A percentile compares a stretch with the other conserved stretches of the same genome.
Conservation (phyloP, 2,888 invertebrate species). For the Carterocephalus palaemon region DNA sequence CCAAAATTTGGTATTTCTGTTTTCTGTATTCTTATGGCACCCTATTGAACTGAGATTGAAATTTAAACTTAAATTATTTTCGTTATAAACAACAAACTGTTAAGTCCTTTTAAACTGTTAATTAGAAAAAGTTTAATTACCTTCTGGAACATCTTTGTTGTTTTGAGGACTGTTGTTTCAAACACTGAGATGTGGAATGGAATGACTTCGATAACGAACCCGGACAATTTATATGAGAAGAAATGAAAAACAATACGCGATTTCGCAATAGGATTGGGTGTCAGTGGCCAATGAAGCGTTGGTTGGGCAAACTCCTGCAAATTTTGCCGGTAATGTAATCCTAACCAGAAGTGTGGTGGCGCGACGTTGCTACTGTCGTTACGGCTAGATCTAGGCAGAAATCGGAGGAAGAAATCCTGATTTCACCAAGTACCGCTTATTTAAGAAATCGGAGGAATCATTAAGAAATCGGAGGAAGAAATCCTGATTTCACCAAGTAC, state of each 20-base stretch:
- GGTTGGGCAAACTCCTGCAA: slow-evolving; percentile 36
- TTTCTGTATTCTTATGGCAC: too few relatives aligned
- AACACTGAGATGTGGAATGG: slow-evolving; percentile 41
- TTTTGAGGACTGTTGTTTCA: slow-evolving; percentile 30
- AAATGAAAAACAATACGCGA: slow-evolving; percentile 64
- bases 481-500: too few relatives aligned
- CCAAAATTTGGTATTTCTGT: too few relatives aligned
- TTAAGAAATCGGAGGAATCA: too few relatives aligned
- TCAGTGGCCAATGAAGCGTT: slow-evolving; percentile 53
- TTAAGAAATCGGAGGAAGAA: too few relatives aligned
- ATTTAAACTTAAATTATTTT: too few relatives aligned
- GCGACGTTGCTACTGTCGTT: slow-evolving; percentile 15
- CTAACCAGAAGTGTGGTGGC: slow-evolving; percentile 22
- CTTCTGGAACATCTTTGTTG: slow-evolving; percentile 34
- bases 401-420: too few relatives aligned
- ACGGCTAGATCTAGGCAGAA: slow-evolving; percentile 14
- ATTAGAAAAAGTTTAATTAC: slow-evolving; percentile 24
- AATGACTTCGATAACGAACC: slow-evolving; percentile 43
- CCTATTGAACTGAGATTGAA: too few relatives aligned
- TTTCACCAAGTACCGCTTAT: too few relatives aligned
- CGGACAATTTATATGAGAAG: slow-evolving; percentile 63
- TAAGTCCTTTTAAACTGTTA: too few relatives aligned
- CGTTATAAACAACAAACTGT: too few relatives aligned
- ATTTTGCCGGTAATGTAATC: slow-evolving; percentile 32
- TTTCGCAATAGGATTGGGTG: slow-evolving; percentile 58